Percentiles rank a stretch among this genome's conserved stretches.
phyloP scores from a whole-genome alignment of 2,888 invertebrate species.

The Dryobotodes eremita region DNA sequence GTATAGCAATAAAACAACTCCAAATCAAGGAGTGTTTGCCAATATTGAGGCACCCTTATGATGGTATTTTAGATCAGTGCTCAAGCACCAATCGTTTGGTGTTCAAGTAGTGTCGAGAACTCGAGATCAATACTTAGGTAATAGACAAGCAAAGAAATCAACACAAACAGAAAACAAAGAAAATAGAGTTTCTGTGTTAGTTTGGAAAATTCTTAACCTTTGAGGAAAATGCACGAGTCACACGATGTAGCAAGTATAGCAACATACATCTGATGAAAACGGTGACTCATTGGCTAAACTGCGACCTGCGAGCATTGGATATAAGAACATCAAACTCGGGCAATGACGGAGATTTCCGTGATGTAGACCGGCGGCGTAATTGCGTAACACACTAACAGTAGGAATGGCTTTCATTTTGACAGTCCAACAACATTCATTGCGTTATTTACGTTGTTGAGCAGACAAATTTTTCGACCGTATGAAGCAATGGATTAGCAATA shows the following conservation, averaged over 20 bases:
- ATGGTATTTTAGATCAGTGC: background rate
- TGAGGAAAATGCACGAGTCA: slow-evolving; percentile 13
- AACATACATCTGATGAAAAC: slow-evolving; percentile 35
- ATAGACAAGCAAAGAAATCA: background rate
- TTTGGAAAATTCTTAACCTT: background rate
- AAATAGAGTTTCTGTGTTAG: background rate
- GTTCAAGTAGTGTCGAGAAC: slow-evolving; percentile 5
- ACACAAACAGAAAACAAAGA: background rate
- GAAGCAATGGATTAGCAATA: too few species aligned
- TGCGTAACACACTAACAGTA: too few species aligned
- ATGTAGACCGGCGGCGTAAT: slow-evolving; percentile 6
- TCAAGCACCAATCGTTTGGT: slow-evolving; percentile 1
- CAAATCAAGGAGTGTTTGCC: background rate
- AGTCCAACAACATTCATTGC: too few species aligned
- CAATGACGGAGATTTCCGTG: slow-evolving; percentile 56
- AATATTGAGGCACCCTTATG: background rate
- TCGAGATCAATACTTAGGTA: slow-evolving; percentile 19
- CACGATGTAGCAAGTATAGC: slow-evolving; percentile 4
- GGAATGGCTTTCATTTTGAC: too few species aligned
- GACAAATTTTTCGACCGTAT: too few species aligned
- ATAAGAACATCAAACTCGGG: slow-evolving; percentile 40
- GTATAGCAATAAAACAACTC: background rate
- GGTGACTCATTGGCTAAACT: slow-evolving; percentile 50
- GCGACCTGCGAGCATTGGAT: slow-evolving; percentile 24
- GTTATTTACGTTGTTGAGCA: too few species aligned